These are phyloP conservation scores for Adelphocoris suturalis DNA, from an alignment of 2,888 invertebrate species.

Conservation along the genomic window DNA sequence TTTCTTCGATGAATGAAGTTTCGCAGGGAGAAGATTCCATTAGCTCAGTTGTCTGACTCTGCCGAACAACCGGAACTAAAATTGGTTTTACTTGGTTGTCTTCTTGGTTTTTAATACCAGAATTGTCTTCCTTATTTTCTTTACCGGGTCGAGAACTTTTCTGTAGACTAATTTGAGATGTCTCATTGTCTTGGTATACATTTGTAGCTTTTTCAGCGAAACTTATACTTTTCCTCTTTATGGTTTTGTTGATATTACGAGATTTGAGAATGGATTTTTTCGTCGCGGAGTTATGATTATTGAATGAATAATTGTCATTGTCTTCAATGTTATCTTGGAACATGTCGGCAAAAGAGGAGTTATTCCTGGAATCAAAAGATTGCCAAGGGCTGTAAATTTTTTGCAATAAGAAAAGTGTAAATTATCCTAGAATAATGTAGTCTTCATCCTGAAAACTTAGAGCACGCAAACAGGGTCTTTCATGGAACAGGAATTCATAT, in stretches of 20 bases:
- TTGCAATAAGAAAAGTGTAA: too few species aligned
- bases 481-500: too few species aligned
- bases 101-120: background rate
- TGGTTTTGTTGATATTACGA: background rate
- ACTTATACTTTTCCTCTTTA: background rate
- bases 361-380: background rate
- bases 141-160: background rate
- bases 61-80: background rate
- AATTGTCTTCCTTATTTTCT: background rate
- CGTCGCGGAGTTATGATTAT: too few species aligned
- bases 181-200: conserved; percentile 16
- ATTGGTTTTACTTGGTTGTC: too few species aligned
- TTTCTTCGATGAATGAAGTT: background rate
- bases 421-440: too few species aligned
- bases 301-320: background rate
- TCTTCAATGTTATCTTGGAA: conserved; percentile 22
- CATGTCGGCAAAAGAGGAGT: conserved; percentile 32
- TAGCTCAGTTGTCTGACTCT: background rate
- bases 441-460: too few species aligned
- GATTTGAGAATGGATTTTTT: conserved; percentile 34
- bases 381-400: too few species aligned
- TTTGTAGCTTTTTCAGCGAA: conserved; percentile 24
- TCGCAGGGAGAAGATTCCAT: background rate
- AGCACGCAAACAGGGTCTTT: too few species aligned
- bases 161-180: background rate